Conservation (phyloP, 2,797 vertebrate genomes). For the Pyrocephalus nanus region DNA sequence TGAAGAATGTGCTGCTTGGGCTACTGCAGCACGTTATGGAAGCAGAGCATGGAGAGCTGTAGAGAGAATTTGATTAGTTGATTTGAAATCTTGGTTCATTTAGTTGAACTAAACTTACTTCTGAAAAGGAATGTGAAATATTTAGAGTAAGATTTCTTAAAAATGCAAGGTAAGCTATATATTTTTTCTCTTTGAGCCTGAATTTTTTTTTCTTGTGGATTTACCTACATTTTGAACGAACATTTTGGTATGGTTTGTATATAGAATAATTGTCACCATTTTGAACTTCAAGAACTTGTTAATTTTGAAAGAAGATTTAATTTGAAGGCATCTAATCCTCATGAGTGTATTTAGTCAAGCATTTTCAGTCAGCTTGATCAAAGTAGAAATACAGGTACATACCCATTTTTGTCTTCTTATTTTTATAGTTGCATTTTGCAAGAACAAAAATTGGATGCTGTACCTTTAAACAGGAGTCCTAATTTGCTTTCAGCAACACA, state of each 20-base stretch:
- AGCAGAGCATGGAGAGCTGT: not conserved
- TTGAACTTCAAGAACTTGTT: not conserved
- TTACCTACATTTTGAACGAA: not conserved
- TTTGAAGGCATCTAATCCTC: not conserved
- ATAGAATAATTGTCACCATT: not conserved
- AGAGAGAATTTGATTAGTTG: not conserved
- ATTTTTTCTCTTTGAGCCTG: not conserved
- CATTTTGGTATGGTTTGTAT: not conserved
- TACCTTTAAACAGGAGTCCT: conserved; percentile 57
- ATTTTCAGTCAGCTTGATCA: not conserved
- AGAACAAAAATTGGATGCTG: not conserved
- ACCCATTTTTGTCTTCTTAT: accelerated
- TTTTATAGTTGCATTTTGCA: not conserved
- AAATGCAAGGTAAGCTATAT: not conserved
- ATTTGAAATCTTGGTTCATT: not conserved
- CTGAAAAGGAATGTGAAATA: not conserved
- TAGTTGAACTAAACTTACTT: not conserved
- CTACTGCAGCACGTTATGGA: not conserved
- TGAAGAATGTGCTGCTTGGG: not conserved
- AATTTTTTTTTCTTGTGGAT: not conserved
- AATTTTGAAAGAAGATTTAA: not conserved
- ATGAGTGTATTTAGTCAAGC: not conserved
- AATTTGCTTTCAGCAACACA: conserved; percentile 54
- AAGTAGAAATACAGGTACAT: not conserved
- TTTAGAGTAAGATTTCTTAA: not conserved